Percentiles rank a stretch among this genome's conserved stretches.
These are phyloP conservation scores for Drosophila seguyi DNA, from an alignment of 1,140 invertebrate genomes.

Conservation along the genomic window DNA sequence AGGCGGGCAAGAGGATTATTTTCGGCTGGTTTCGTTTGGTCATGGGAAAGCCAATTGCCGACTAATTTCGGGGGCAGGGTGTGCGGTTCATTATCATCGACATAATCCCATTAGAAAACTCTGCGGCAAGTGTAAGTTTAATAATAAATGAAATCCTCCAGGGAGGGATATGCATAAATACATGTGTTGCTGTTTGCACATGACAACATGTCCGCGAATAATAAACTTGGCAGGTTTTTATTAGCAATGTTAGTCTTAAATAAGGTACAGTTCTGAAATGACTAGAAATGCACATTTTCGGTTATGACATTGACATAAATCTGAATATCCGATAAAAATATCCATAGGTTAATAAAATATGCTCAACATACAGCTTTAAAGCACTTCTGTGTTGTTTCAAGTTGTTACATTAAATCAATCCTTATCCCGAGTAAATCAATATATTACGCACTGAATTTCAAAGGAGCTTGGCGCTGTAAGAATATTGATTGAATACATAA, in stretches of 20 bases:
- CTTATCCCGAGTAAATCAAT: not conserved
- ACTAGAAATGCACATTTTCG: not conserved
- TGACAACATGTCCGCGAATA: conserved; percentile 14
- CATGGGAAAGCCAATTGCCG: conserved; percentile 77
- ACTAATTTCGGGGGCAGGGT: conserved; percentile 28
- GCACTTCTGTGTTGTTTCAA: too few species aligned
- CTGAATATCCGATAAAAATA: not conserved
- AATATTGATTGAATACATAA: conserved; percentile 41
- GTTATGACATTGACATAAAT: not conserved
- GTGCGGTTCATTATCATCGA: conserved; percentile 74
- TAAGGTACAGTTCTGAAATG: not conserved
- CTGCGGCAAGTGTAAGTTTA: conserved; percentile 53
- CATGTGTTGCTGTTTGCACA: conserved; percentile 18
- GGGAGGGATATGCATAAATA: conserved; percentile 29
- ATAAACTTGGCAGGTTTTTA: conserved; percentile 1
- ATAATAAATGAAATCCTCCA: conserved; percentile 16
- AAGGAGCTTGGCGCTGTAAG: conserved; percentile 15
- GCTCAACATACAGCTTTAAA: not conserved
- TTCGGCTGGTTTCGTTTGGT: conserved; percentile 50
- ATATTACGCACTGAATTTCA: conserved; percentile 40
- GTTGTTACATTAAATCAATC: not conserved
- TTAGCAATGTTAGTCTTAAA: not conserved
- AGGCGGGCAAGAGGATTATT: conserved; percentile 62
- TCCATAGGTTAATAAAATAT: not conserved
- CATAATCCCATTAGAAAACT: conserved; percentile 69